These are phyloP conservation scores for Phthorimaea operculella DNA, from an alignment of 1,140 invertebrate genomes.

Conservation along the genomic window DNA sequence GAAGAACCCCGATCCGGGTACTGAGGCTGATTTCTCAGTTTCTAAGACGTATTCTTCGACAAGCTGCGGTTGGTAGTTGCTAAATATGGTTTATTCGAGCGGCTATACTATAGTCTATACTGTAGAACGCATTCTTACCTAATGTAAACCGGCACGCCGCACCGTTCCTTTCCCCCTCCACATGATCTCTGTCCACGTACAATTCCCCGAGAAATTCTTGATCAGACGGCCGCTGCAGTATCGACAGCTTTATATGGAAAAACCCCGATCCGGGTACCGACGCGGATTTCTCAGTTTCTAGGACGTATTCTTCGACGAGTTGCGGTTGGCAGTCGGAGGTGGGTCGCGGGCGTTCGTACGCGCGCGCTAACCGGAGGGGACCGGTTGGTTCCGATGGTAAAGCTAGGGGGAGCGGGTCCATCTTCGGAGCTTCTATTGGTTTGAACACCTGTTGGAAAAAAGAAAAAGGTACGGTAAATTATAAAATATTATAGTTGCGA, in stretches of 20 bases:
- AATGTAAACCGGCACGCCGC: slow-evolving; percentile 82
- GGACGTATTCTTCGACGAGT: slow-evolving; percentile 87
- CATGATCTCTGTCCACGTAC: slow-evolving; percentile 88
- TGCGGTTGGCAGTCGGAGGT: slow-evolving; percentile 83
- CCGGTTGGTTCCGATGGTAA: slow-evolving; percentile 44
- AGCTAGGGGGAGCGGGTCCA: slow-evolving; percentile 52
- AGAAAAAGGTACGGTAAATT: neutral
- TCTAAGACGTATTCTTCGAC: too few relatives aligned
- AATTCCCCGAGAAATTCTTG: slow-evolving; percentile 90
- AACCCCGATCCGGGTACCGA: slow-evolving; percentile 69
- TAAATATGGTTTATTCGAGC: too few relatives aligned
- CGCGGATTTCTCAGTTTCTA: slow-evolving; percentile 80
- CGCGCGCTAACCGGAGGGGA: slow-evolving; percentile 52
- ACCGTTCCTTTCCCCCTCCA: slow-evolving; percentile 83
- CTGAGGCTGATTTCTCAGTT: too few relatives aligned
- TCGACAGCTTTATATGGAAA: slow-evolving; percentile 87
- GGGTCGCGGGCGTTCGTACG: slow-evolving; percentile 74
- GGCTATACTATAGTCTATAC: too few relatives aligned
- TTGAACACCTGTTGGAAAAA: slow-evolving; percentile 50
- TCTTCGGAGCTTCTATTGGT: slow-evolving; percentile 54
- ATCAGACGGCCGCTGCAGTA: slow-evolving; percentile 85
- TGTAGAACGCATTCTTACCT: too few relatives aligned
- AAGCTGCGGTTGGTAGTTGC: too few relatives aligned
- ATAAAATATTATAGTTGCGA: too few relatives aligned
- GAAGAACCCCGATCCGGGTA: too few relatives aligned